phyloP scores from a whole-genome alignment of 2,888 invertebrate genomes.

The Drosophila mimetica region DNA sequence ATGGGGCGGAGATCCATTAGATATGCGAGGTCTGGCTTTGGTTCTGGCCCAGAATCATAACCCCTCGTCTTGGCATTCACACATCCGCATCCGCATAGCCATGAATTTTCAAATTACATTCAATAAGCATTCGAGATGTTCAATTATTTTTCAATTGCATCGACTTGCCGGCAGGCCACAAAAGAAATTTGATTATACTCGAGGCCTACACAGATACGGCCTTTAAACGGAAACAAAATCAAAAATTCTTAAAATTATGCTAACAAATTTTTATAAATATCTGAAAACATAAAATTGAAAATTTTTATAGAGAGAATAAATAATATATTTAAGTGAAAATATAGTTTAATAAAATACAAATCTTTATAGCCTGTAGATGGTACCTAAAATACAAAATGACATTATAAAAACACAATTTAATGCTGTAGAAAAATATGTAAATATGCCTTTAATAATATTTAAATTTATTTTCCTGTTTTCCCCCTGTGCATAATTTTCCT shows the following conservation, averaged over 20 bases:
- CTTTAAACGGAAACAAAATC: too few species aligned
- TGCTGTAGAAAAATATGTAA: neutral
- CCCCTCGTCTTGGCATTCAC: neutral
- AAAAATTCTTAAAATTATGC: too few species aligned
- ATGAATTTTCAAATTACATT: conserved; percentile 61
- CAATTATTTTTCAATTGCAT: conserved; percentile 79
- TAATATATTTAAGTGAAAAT: too few species aligned
- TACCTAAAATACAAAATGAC: too few species aligned
- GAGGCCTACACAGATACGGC: conserved; percentile 3
- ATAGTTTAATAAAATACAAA: too few species aligned
- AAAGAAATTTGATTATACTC: conserved; percentile 36
- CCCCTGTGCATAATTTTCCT: conserved; percentile 11
- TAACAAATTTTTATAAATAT: neutral
- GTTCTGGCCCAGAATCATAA: neutral
- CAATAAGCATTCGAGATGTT: conserved; percentile 74
- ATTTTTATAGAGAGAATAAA: too few species aligned
- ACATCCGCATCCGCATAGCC: conserved; percentile 17
- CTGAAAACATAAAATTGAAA: neutral
- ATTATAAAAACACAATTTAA: neutral
- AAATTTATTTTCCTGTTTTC: neutral
- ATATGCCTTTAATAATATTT: neutral
- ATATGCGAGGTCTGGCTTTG: conserved; percentile 17
- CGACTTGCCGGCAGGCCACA: conserved; percentile 52
- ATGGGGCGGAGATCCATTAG: conserved; percentile 17
- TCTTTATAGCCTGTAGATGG: too few species aligned